Percentiles rank a stretch among this genome's conserved stretches.
phyloP scores from a whole-genome alignment of 2,113 vertebrate species.

The Polyodon spathula region DNA sequence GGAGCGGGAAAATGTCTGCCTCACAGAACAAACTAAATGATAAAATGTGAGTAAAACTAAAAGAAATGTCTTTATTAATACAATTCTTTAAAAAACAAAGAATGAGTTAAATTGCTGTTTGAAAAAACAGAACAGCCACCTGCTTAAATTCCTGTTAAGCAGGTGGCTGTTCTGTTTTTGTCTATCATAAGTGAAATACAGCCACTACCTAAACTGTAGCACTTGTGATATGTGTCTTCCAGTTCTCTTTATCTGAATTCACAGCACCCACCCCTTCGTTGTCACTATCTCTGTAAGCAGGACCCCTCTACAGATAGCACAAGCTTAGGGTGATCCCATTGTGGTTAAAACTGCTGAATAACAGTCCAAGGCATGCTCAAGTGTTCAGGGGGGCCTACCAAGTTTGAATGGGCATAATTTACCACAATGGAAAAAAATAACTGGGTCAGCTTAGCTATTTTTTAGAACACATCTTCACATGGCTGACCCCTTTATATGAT shows the following conservation, averaged over 20 bases:
- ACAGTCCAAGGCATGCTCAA: conserved; percentile 31
- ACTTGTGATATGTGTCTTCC: conserved; percentile 10
- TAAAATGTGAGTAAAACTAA: too few relatives aligned
- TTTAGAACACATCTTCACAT: too few relatives aligned
- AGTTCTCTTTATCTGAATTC: not conserved
- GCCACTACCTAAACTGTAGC: conserved; percentile 10
- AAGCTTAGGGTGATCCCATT: conserved; percentile 32
- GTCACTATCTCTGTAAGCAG: conserved; percentile 7
- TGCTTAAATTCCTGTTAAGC: conserved; percentile 18
- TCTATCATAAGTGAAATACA: conserved; percentile 15
- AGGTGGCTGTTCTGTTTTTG: conserved; percentile 1
- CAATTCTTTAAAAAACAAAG: too few relatives aligned
- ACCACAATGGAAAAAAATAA: not conserved
- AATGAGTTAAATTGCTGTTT: too few relatives aligned
- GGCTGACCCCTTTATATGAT: too few relatives aligned
- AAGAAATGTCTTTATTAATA: too few relatives aligned
- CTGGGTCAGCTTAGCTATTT: not conserved
- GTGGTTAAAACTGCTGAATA: conserved; percentile 28
- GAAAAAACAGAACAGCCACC: too few relatives aligned
- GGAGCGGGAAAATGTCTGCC: too few relatives aligned
- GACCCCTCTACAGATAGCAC: conserved; percentile 10
- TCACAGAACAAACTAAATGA: too few relatives aligned
- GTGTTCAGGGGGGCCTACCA: not conserved
- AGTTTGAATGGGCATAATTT: not conserved
- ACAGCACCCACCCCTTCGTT: not conserved